Evolutionary conservation across 2,113 vertebrate genomes (phyloP).

Genomic region (Paracanthobrama guichenoti): DNA sequence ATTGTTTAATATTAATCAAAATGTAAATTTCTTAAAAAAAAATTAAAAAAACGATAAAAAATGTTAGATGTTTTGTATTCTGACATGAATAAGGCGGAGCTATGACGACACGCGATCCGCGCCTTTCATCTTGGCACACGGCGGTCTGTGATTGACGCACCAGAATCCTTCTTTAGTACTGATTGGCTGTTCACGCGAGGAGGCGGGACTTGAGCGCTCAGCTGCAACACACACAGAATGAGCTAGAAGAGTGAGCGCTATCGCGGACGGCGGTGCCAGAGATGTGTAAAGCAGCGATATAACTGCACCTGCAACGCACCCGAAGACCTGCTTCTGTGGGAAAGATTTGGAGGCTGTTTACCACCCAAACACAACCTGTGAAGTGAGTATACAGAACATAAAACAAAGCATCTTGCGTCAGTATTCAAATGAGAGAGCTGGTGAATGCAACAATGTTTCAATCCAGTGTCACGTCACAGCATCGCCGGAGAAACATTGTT

Average conservation of each 20-base stretch:
- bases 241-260: conserved; percentile 53
- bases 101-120: conserved; percentile 20
- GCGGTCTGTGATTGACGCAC: conserved; percentile 58
- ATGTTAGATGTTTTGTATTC: not conserved
- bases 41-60: too few species aligned
- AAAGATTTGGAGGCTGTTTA: not conserved
- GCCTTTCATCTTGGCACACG: conserved; percentile 7
- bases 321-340: not conserved
- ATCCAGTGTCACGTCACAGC: not conserved
- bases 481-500: not conserved
- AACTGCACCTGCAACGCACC: not conserved
- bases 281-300: not conserved
- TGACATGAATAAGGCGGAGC: not conserved
- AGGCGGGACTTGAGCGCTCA: conserved; percentile 39
- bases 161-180: too few species aligned
- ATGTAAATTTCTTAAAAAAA: too few species aligned
- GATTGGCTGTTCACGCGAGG: conserved; percentile 13
- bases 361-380: not conserved
- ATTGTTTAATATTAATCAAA: too few species aligned
- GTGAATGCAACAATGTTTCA: not conserved
- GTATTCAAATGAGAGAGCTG: not conserved
- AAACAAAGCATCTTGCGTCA: not conserved
- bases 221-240: conserved; percentile 57
- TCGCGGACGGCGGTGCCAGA: not conserved
- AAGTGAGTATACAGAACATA: conserved; percentile 2